Percentiles rank a stretch among this genome's conserved stretches.
phyloP scores from a whole-genome alignment of 2,888 invertebrate genomes.

The Phyllotreta striolata region DNA sequence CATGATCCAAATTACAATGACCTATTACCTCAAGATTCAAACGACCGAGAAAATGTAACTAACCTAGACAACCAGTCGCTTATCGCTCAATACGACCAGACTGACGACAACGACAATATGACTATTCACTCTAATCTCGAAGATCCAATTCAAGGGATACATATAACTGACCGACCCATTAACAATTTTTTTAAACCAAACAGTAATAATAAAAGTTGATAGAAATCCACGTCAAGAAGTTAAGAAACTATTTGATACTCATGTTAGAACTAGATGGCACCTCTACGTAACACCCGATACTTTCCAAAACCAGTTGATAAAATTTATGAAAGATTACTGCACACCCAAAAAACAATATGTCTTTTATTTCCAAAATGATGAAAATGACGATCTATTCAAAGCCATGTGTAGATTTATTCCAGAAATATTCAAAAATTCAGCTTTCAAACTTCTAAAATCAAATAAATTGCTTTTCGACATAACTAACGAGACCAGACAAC shows the following conservation, averaged over 20 bases:
- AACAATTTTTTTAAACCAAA: constrained; percentile 24
- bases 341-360: constrained; percentile 14
- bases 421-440: constrained; percentile 18
- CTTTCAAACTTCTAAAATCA: neutral
- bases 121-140: too few relatives aligned
- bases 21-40: too few relatives aligned
- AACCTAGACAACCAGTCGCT: too few relatives aligned
- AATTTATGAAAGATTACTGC: constrained; percentile 21
- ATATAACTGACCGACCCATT: constrained; percentile 11
- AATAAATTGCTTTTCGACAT: too few relatives aligned
- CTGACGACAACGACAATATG: too few relatives aligned
- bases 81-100: too few relatives aligned
- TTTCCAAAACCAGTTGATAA: constrained; percentile 11
- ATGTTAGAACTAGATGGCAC: constrained; percentile 9
- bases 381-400: constrained; percentile 7
- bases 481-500: too few relatives aligned
- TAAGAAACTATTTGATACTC: too few relatives aligned
- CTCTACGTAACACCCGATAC: neutral
- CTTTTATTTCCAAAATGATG: constrained; percentile 17
- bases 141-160: constrained; percentile 11
- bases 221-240: neutral
- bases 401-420: constrained; percentile 8
- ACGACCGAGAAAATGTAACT: too few relatives aligned
- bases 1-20: too few relatives aligned
- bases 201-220: constrained; percentile 16